These are phyloP conservation scores for Phaethornis superciliosus DNA, from an alignment of 2,113 vertebrate species.

Conservation along the genomic window DNA sequence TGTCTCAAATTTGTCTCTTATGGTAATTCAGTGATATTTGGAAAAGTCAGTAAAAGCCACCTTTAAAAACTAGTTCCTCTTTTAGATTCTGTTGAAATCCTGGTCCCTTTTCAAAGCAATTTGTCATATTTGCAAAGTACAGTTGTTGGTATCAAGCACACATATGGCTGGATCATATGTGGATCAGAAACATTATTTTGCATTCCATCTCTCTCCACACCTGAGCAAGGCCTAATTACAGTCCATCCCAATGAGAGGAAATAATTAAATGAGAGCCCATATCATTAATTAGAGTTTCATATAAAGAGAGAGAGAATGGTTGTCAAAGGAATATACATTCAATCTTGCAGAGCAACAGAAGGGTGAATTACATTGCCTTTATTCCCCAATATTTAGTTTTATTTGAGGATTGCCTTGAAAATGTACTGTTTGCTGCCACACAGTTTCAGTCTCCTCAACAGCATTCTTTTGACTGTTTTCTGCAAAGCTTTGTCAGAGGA, in stretches of 20 bases:
- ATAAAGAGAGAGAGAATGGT: background rate
- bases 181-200: background rate
- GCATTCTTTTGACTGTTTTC: background rate
- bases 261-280: background rate
- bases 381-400: slow-evolving; percentile 4
- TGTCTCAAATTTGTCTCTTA: background rate
- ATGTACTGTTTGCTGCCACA: background rate
- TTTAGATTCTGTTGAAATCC: background rate
- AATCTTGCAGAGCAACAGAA: background rate
- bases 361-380: background rate
- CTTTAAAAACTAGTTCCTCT: background rate
- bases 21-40: background rate
- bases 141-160: background rate
- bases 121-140: background rate
- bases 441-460: background rate
- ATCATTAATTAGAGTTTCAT: background rate
- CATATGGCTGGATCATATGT: background rate
- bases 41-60: background rate
- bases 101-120: background rate
- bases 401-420: background rate
- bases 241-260: background rate
- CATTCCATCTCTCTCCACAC: background rate
- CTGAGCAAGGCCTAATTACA: background rate
- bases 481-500: background rate
- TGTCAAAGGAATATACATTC: background rate